phyloP scores from a whole-genome alignment of 2,888 invertebrate genomes.

The Ormyrus pomaceus region DNA sequence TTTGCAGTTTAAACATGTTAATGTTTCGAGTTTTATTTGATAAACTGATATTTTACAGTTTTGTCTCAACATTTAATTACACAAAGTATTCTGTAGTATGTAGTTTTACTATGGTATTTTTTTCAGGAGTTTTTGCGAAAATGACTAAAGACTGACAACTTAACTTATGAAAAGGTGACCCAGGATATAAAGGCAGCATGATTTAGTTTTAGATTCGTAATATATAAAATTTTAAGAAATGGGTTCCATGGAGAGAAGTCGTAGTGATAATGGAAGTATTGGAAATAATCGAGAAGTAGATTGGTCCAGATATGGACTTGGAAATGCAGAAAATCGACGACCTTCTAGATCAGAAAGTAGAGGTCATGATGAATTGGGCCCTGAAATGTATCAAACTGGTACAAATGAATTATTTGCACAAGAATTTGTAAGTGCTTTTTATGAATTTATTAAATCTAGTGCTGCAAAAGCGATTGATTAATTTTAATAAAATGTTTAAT shows the following conservation, averaged over 20 bases:
- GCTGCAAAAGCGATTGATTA: neutral
- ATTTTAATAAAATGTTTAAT: conserved; percentile 57
- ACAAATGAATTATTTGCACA: conserved; percentile 94
- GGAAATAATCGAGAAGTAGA: conserved; percentile 74
- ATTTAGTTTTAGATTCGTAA: conserved; percentile 5
- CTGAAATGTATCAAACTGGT: conserved; percentile 90
- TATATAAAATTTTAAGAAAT: conserved; percentile 57
- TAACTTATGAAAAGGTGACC: neutral
- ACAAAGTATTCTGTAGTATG: no score
- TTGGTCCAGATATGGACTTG: conserved; percentile 79
- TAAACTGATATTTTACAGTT: no score
- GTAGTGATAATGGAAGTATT: conserved; percentile 56
- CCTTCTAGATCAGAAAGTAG: conserved; percentile 81
- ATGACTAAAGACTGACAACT: conserved; percentile 5
- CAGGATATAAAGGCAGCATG: conserved; percentile 35
- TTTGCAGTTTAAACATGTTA: no score
- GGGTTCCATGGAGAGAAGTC: conserved; percentile 63
- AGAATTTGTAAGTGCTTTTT: conserved; percentile 83
- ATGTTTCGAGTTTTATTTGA: no score
- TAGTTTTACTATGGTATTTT: conserved; percentile 2
- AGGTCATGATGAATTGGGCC: conserved; percentile 84
- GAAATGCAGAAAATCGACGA: conserved; percentile 74
- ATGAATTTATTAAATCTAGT: neutral
- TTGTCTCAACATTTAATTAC: no score
- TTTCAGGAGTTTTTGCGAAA: conserved; percentile 29